Evolutionary conservation across 2,797 vertebrate species (phyloP).

Genomic region (Coilia nasus): DNA sequence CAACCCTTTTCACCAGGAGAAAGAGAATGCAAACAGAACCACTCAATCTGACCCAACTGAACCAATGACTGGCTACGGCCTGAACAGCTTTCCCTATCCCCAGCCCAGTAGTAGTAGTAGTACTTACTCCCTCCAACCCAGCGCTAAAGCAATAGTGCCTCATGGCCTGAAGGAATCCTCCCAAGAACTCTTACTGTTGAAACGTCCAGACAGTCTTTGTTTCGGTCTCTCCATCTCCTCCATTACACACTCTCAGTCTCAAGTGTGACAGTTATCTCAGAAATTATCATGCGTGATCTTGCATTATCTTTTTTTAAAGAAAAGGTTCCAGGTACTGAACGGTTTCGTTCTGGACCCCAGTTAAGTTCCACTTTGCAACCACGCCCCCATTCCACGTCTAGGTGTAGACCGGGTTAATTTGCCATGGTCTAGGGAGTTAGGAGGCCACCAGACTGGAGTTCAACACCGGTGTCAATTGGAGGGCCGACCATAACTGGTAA

Average conservation of each 20-base stretch:
- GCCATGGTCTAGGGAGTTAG: no score
- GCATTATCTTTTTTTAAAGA: background rate
- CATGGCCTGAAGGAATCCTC: background rate
- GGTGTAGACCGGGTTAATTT: background rate
- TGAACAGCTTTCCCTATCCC: no score
- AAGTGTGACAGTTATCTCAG: background rate
- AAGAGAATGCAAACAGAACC: background rate
- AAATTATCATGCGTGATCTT: background rate
- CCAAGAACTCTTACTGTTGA: background rate
- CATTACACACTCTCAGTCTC: background rate
- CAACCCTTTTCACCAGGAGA: constrained; percentile 16
- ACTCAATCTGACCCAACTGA: background rate
- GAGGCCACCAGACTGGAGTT: background rate
- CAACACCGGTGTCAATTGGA: background rate
- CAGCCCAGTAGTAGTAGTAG: background rate
- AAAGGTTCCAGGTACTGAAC: background rate
- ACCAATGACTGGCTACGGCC: no score
- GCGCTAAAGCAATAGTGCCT: background rate
- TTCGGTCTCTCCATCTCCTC: background rate
- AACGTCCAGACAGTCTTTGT: background rate
- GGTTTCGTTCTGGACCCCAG: background rate
- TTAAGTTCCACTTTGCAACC: background rate
- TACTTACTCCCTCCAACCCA: background rate
- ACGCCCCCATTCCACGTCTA: background rate
- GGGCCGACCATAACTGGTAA: background rate